Percentiles rank a stretch among this genome's conserved stretches.
phyloP scores from a whole-genome alignment of 1,140 invertebrate genomes.

The Drosophila neocordata region DNA sequence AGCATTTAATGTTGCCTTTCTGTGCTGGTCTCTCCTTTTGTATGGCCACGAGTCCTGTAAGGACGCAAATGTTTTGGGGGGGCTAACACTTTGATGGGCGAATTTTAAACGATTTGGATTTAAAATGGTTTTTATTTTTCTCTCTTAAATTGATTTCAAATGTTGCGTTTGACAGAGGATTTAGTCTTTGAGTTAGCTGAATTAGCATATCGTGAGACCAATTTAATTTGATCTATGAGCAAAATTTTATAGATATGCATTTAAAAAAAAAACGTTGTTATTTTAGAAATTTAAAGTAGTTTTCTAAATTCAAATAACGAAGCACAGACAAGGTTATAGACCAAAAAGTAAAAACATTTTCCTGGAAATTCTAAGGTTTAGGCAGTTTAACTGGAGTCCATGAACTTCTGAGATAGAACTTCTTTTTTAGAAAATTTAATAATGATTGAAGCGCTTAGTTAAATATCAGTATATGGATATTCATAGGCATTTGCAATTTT shows the following conservation, averaged over 20 bases:
- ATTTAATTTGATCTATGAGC: constrained; percentile 3
- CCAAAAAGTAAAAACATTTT: no score
- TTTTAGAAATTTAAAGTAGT: no score
- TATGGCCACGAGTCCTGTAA: neutral
- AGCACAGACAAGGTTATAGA: no score
- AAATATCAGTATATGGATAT: no score
- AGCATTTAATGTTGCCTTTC: constrained; percentile 52
- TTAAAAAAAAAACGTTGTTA: no score
- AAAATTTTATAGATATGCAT: neutral
- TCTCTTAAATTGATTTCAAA: constrained; percentile 19
- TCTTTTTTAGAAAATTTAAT: no score
- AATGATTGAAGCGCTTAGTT: no score
- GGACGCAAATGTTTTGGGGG: constrained; percentile 12
- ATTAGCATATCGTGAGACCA: neutral
- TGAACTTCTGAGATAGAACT: no score
- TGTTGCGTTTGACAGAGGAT: constrained; percentile 14
- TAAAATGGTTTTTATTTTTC: neutral
- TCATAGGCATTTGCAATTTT: no score
- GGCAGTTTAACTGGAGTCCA: no score
- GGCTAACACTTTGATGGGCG: constrained; percentile 7
- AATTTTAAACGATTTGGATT: constrained; percentile 13
- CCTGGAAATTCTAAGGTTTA: no score
- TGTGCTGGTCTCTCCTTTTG: constrained; percentile 23
- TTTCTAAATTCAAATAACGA: no score
- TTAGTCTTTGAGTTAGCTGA: neutral